Evolutionary conservation across 2,888 invertebrate genomes (phyloP), one percentile per base, ranked within the genome.

Genomic region (Cerastis leucographa): DNA sequence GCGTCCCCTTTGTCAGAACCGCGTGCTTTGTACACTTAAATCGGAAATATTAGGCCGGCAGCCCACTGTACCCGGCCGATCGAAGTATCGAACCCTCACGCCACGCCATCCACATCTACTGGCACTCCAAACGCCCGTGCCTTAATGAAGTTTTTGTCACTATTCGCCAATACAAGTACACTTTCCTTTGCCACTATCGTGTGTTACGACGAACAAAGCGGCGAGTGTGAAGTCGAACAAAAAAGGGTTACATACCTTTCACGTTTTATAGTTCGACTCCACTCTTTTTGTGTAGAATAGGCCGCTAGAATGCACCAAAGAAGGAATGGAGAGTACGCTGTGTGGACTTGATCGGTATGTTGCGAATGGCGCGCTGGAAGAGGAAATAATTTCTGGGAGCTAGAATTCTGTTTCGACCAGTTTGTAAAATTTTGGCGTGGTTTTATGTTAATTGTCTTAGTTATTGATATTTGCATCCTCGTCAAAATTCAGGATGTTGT

Each of bases 81-180:
- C 91, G 90, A 91, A 62, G 42, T 64, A 64, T 91, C 91, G 91
- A 64, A 88, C 92, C 93, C 95, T 91, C 91, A 84, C 92, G 92
- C 91, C 90, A 64, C 64, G 64, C 59, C 59, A 17, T 6, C 40
- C 40, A 40, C 54, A 54, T 59, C 59, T 17, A 91, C 94, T 90
- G 92, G 93, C 95, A 94, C 96, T 95, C 94, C 91, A 94, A 95
- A 96, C 96, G 96, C 95, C 93, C 93, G 91, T 93, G 94, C 95
- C 95, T 96, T 96, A 96, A 96, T 96, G 96, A 96, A 96, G 96
- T 96, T 96, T 96, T 94, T 94, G 95, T 95, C 95, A 94, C 94
- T 93, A 94, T 94, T 94, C 91, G 93, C 94, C 94, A 94, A 95
- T 94, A 95, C 93, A 94, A 95, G 96, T 93, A 95, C 95, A 95